Evolutionary conservation across 2,113 vertebrate species (phyloP), one percentile per base, ranked within the genome.

Genomic region (Esox niger): DNA sequence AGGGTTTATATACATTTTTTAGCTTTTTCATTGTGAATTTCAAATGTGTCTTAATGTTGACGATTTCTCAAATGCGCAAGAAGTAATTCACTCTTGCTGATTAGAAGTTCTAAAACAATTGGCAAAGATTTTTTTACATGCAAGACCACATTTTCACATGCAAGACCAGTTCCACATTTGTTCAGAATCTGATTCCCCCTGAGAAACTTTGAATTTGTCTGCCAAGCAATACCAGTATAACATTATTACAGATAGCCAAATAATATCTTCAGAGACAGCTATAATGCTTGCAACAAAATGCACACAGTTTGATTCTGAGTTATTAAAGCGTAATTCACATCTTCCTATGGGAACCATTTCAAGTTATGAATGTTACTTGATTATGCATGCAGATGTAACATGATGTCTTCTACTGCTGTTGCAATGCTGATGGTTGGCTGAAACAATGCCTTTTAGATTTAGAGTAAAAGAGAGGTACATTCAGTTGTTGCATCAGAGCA

Each of bases 191-290:
- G 27, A 43, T 15, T 43, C 38, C 11, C 11, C 17, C 10, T 54
- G 20, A 21, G 20, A 9, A 54, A 54, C 32, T 30, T 26, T 27
- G 43, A 33, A 32, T 20, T 61, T n/a, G 59, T 26, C 7, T 38
- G 32, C 62, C 58, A 21, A 35, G 17, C 52, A 61, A 11, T 56
- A 30, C 33, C 26, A 25, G 23, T 58, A 26, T 57, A 17, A 38
- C 32, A 38, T 25, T 32, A 2, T 62, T 27, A 66, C 31, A 1
- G 21, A 35, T 38, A 35, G 43, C n/a, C 23, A 64, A 67, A 81
- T 10, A 33, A 54, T 13, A 49, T 4, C 29, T 49, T 66, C n/a
- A n/a, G n/a, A n/a, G 29, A 55, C 73, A 77, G 32, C 67, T 73
- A 65, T 52, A 73, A 38, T 66, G 57, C 0, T 6, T 55, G 61